Percentiles rank a stretch among this genome's conserved stretches.
phyloP scores from a whole-genome alignment of 2,113 vertebrate genomes.

The Salvelinus namaycush region DNA sequence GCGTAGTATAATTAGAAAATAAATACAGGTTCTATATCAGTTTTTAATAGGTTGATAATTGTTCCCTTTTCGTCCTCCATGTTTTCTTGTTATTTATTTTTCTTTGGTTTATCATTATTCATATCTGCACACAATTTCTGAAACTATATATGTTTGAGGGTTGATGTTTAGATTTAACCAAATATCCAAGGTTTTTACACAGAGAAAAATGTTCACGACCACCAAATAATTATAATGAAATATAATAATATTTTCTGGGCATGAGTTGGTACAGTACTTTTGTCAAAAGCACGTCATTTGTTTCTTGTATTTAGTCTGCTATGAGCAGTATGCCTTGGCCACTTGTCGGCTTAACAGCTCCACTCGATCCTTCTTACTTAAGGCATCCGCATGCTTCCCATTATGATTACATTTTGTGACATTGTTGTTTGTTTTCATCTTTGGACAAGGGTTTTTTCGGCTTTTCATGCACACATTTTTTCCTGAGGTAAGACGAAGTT shows the following conservation, averaged over 20 bases:
- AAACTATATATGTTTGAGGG: too few species aligned
- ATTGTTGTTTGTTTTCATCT: neutral
- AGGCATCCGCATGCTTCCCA: too few species aligned
- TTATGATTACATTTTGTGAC: neutral
- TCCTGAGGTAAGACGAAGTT: too few species aligned
- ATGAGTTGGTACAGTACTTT: neutral
- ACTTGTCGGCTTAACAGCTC: slow-evolving; percentile 51
- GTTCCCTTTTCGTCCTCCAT: neutral
- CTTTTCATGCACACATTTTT: too few species aligned
- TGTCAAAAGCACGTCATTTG: neutral
- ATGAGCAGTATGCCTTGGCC: slow-evolving; percentile 40
- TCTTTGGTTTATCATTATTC: neutral
- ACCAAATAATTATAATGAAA: neutral
- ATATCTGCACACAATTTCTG: neutral
- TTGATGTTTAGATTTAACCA: too few species aligned
- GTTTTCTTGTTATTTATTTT: neutral
- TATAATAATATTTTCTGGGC: neutral
- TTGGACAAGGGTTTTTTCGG: too few species aligned
- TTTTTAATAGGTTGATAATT: slow-evolving; percentile 3
- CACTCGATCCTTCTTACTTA: neutral
- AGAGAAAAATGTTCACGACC: neutral
- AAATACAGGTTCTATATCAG: slow-evolving; percentile 10
- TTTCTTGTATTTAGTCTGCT: neutral
- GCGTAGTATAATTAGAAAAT: slow-evolving; percentile 30
- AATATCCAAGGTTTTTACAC: too few species aligned